Evolutionary conservation across 1,140 invertebrate species (phyloP).

Genomic region (Leptonema lineaticorne): DNA sequence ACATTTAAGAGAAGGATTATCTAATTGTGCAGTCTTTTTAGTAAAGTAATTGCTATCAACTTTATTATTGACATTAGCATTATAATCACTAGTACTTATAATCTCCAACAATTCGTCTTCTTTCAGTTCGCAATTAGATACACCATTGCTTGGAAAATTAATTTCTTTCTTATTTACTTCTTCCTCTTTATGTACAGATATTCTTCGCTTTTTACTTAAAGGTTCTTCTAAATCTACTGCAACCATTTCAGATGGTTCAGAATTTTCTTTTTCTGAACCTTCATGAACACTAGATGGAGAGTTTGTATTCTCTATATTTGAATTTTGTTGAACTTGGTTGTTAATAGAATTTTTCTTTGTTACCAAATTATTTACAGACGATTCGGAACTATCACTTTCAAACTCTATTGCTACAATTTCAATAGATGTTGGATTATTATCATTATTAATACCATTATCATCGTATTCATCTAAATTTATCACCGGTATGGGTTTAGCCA

Average conservation of each 20-base stretch:
- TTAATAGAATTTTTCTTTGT: background rate
- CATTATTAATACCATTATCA: slow-evolving; percentile 19
- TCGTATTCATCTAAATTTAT: slow-evolving; percentile 34
- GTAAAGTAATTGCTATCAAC: background rate
- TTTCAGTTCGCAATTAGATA: background rate
- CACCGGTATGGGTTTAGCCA: background rate
- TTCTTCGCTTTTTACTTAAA: background rate
- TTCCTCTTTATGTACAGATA: background rate
- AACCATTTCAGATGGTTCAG: background rate
- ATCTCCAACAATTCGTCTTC: too few species aligned
- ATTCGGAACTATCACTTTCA: background rate
- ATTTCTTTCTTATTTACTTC: background rate
- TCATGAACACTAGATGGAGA: background rate
- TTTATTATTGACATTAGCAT: too few species aligned
- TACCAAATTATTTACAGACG: background rate
- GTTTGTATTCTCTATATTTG: background rate
- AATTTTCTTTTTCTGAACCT: slow-evolving; percentile 13
- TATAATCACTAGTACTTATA: too few species aligned
- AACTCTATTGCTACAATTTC: slow-evolving; percentile 18
- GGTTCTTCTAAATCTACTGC: background rate
- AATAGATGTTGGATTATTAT: background rate
- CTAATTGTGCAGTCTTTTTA: background rate
- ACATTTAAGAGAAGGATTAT: background rate
- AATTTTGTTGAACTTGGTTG: background rate
- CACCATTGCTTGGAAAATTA: background rate